Evolutionary conservation across 2,113 vertebrate species (phyloP), one percentile per base, ranked within the genome.

Genomic region (Ochotona curzoniae): DNA sequence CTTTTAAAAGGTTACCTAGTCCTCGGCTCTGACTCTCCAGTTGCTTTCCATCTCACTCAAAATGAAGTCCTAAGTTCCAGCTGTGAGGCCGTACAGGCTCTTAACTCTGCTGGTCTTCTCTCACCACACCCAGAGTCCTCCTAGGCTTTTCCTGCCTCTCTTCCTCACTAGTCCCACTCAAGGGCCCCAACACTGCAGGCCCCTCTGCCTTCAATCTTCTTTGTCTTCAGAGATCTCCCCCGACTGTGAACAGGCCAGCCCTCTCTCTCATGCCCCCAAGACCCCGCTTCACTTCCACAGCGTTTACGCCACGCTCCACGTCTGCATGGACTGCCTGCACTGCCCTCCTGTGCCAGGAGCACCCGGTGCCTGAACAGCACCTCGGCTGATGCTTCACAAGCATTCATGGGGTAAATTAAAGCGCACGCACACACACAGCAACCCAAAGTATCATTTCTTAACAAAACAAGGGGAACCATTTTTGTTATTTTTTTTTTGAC

Each of bases 1-100:
- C 73, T 90, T 90, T 89, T 54, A 51, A 92, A 86, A 63, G 30
- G 79, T 38, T 51, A 60, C 28, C 32, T 35, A 84, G 49, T 75
- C 57, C 70, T 83, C 28, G 28, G 32, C 57, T 67, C 25, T 35
- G 76, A 87, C 9, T 47, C 54, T 47, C 26, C 60, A 12, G 2
- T 23, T 4, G 0, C 80, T 70, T 28, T 63, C 60, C 76, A 73
- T 23, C 25, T 35, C 44, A 44, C 85, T 80, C 13, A 44, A 21
- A 54, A 90, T 38, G 49, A 63, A 89, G 83, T 28, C n/a, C n/a
- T 32, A 30, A 92, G 61, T 70, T 54, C 83, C 60, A 9, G 64
- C 28, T 60, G 80, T 7, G 21, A 76, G 71, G 83, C 10, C 47
- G 49, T 20, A 6, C 0, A 20, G 15, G 17, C 64, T 25, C 17